Evolutionary conservation across 1,140 invertebrate genomes (phyloP).

Genomic region (Andricus grossulariae): DNA sequence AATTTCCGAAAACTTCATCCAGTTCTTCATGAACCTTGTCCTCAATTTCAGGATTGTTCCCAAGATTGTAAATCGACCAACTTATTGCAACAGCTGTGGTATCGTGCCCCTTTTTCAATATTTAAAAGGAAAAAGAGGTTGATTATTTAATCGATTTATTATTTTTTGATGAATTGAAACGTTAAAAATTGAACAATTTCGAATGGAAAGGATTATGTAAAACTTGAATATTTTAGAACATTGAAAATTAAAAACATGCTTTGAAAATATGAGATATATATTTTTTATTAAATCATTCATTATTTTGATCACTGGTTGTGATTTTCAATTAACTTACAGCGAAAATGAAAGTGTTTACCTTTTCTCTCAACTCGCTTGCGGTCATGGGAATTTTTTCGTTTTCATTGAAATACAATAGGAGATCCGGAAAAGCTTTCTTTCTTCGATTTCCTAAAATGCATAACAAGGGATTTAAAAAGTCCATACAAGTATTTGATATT

Average conservation of each 20-base stretch:
- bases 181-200: too few relatives aligned
- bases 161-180: too few relatives aligned
- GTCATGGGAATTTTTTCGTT: slow-evolving; percentile 77
- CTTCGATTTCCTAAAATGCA: slow-evolving; percentile 64
- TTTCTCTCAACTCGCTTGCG: slow-evolving; percentile 82
- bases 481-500: too few relatives aligned
- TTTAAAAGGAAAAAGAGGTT: background rate
- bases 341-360: slow-evolving; percentile 88
- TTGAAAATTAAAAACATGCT: too few relatives aligned
- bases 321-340: slow-evolving; percentile 74
- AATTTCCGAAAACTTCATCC: slow-evolving; percentile 76
- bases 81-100: slow-evolving; percentile 80
- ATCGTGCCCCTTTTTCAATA: slow-evolving; percentile 75
- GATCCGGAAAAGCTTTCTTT: slow-evolving; percentile 81
- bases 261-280: too few relatives aligned
- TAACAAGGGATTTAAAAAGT: too few relatives aligned
- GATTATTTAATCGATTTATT: background rate
- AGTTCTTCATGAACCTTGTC: slow-evolving; percentile 80
- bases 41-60: slow-evolving; percentile 78
- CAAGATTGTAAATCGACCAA: slow-evolving; percentile 78
- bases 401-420: slow-evolving; percentile 79
- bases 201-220: too few relatives aligned
- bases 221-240: too few relatives aligned
- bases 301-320: too few relatives aligned
- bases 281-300: too few relatives aligned